Evolutionary conservation across 2,113 vertebrate species (phyloP).

Genomic region (Crotalus horridus): DNA sequence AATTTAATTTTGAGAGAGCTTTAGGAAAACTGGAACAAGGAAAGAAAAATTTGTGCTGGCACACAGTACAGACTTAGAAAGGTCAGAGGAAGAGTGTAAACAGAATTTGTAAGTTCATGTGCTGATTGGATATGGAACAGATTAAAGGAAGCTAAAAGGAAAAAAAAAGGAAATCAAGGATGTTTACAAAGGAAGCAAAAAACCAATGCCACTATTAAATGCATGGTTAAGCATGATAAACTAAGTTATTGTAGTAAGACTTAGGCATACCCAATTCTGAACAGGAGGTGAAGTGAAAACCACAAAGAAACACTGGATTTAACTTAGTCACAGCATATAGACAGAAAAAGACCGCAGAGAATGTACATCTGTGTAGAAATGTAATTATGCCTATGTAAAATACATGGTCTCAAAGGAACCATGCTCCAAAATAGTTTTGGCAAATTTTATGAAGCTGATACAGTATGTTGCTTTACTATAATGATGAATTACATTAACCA

Average conservation of each 20-base stretch:
- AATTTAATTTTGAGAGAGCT: neutral
- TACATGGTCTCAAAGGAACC: neutral
- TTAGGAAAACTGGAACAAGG: neutral
- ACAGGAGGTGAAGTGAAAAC: neutral
- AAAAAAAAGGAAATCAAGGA: neutral
- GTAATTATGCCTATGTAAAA: neutral
- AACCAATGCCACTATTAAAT: neutral
- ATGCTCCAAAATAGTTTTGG: neutral
- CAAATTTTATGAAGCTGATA: neutral
- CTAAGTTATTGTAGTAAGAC: neutral
- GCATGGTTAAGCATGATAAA: neutral
- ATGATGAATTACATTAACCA: neutral
- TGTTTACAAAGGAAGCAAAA: slow-evolving; percentile 8
- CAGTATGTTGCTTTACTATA: neutral
- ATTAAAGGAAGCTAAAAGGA: neutral
- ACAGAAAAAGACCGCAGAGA: neutral
- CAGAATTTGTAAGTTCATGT: neutral
- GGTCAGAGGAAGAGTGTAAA: neutral
- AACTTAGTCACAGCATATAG: neutral
- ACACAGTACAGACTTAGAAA: neutral
- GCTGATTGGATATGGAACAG: neutral
- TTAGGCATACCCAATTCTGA: neutral
- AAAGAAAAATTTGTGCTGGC: neutral
- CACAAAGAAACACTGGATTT: neutral
- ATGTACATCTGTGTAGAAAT: neutral